Percentiles rank a stretch among this genome's conserved stretches.
Evolutionary conservation across 2,888 invertebrate genomes (phyloP).

Genomic region (Calephelis perditalis): DNA sequence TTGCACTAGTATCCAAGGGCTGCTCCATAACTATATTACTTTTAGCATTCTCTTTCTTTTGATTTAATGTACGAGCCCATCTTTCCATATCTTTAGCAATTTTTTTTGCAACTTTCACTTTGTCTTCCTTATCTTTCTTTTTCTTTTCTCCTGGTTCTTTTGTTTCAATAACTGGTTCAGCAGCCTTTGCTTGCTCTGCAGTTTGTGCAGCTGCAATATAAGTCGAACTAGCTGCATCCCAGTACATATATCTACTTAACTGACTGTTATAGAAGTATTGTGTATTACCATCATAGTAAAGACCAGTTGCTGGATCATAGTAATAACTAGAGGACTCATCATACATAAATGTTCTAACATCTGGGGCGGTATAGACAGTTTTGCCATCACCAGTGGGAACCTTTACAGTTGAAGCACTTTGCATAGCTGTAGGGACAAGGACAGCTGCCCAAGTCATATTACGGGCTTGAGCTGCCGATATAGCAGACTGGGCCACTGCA

Average conservation of each 20-base stretch:
- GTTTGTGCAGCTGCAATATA: conserved; percentile 74
- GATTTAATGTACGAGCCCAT: conserved; percentile 98
- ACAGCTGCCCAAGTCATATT: conserved; percentile 70
- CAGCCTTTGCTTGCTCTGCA: conserved; percentile 46
- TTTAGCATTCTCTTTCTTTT: conserved; percentile 89
- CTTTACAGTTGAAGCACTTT: conserved; percentile 58
- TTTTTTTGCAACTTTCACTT: conserved; percentile 97
- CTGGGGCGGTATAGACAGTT: conserved; percentile 86
- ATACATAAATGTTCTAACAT: conserved; percentile 93
- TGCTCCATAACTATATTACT: conserved; percentile 68
- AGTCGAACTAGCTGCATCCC: conserved; percentile 87
- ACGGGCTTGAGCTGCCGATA: conserved; percentile 75
- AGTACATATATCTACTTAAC: conserved; percentile 95
- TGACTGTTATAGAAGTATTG: conserved; percentile 97
- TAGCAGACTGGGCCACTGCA: conserved; percentile 93
- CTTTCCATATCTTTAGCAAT: conserved; percentile 92
- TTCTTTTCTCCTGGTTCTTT: conserved; percentile 77
- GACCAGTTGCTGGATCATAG: conserved; percentile 93
- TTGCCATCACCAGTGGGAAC: conserved; percentile 81
- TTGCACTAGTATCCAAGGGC: conserved; percentile 63
- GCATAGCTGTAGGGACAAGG: conserved; percentile 70
- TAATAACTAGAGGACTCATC: conserved; percentile 98
- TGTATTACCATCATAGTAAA: conserved; percentile 97
- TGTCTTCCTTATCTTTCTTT: conserved; percentile 91
- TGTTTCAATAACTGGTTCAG: conserved; percentile 49